Base-by-base conservation (phyloP, 2,888 invertebrate genomes). In the Macrophya annulata region DNA sequence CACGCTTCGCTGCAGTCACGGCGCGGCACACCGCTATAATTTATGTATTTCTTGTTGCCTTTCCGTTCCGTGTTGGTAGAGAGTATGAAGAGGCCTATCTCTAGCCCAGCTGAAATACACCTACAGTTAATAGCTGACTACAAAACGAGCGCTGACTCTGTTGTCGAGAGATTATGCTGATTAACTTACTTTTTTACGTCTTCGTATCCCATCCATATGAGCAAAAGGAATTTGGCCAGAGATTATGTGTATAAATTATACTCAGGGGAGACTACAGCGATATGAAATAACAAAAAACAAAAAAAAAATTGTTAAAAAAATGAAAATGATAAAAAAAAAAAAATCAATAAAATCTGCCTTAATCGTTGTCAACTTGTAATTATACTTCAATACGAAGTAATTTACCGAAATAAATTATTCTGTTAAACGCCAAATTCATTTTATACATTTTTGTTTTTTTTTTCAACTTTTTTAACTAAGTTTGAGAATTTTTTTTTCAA, bases 1-100 rank as follows among this genome's bases (percentile, higher is more conserved):
- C 89, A 89, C 89, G 89, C 89, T 89, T 89, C 89, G 89, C 89
- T 89, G 88, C 88, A 92, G 91, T 91, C 92, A 91, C 92, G 91
- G 92, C 88, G 88, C 84, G 86, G 77, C 86, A 83, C 88, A 77
- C 86, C 87, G 87, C 82, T 87, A 87, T 91, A 91, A 92, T 91
- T 91, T 90, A 91, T 90, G 90, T 88, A 89, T 90, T 91, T 89
- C 90, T 89, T 85, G 84, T 76, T 84, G 84, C 85, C 84, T 62
- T 81, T 81, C 31, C 43, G 40, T 12, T 81, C 62, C 40, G 40
- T 59, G 37, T 62, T 40, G 21, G 62, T 59, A 62, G n/a, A 43
- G 21, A 59, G 40, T 17, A 62, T 9, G 37, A 3, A 40, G 31
- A 43, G 62, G 62, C 62, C 62, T 62, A 81, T 81, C 77, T 81